Base-by-base conservation (phyloP, 2,113 vertebrate genomes). In the Fulmarus glacialis region DNA sequence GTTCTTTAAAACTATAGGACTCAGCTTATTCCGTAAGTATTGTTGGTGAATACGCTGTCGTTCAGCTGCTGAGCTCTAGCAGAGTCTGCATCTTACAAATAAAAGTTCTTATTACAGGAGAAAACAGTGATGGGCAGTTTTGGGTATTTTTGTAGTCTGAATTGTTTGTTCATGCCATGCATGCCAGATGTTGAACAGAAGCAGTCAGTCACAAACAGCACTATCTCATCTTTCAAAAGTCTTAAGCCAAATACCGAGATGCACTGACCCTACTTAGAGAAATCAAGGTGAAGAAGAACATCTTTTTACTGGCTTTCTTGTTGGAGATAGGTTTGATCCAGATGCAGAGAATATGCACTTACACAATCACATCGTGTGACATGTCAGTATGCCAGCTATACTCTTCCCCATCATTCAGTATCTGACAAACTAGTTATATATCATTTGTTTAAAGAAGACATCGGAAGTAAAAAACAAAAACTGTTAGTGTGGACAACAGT, bases 1-100 rank as follows among this genome's bases (percentile, higher is more conserved):
- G 53, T 77, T 86, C 50, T 93, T 90, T 77, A 71, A 86, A 96
- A 92, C 82, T 66, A 59, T 32, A 84, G 63, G 75, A 90, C 92
- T 94, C 88, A 84, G 92, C 72, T 95, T 89, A 92, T 92, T 92
- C 75, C 11, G 0, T 56, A 81, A 93, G 55, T 71, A 20, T 5
- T 72, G 43, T 26, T 63, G 50, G 72, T 87, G 83, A 79, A 59
- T 13, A 52, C 36, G 9, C 4, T 1, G 58, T 45, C 5, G 12
- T 48, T 77, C 66, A 80, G 50, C 53, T 83, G 72, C 72, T 78
- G 83, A 94, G 59, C 89, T 89, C 67, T 71, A 59, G 63, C 45
- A 84, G 50, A 40, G 79, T 17, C 83, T 89, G 55, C 67, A 62
- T 38, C 75, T 91, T 58, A 53, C 13, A 70, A 62, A 89, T 15